phyloP scores from a whole-genome alignment of 2,113 vertebrate genomes.

The Solea solea region DNA sequence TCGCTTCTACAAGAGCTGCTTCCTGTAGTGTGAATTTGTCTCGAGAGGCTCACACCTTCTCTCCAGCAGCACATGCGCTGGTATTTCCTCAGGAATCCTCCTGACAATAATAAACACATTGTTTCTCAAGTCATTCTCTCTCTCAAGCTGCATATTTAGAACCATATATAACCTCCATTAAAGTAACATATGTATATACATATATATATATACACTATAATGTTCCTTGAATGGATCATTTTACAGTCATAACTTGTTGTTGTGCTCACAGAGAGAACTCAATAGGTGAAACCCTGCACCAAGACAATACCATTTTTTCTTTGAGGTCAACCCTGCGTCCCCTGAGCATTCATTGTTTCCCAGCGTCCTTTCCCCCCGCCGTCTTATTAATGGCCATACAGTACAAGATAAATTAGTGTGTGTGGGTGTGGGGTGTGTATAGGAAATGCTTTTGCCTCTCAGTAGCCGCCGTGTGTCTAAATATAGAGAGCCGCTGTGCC shows the following conservation, averaged over 20 bases:
- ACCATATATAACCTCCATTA: too few relatives aligned
- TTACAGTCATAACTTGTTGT: conserved; percentile 22
- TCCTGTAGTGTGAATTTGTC: not conserved
- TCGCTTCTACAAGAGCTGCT: not conserved
- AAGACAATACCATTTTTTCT: conserved; percentile 58
- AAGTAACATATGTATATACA: too few relatives aligned
- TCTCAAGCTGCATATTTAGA: too few relatives aligned
- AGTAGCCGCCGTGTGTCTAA: conserved; percentile 56
- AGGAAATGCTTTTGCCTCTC: conserved; percentile 70
- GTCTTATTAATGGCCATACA: conserved; percentile 29
- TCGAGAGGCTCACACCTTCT: not conserved
- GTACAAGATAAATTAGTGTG: conserved; percentile 7
- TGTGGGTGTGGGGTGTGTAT: conserved; percentile 24
- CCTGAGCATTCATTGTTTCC: conserved; percentile 69
- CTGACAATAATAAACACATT: too few relatives aligned
- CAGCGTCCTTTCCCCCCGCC: conserved; percentile 26
- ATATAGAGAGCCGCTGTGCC: conserved; percentile 58
- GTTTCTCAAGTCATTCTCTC: not conserved
- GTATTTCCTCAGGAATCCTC: too few relatives aligned
- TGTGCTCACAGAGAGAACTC: conserved; percentile 23
- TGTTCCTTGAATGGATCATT: too few relatives aligned
- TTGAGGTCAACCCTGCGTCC: conserved; percentile 47
- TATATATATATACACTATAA: too few relatives aligned
- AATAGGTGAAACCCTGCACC: conserved; percentile 40
- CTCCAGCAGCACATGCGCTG: not conserved